A percentile compares a stretch with the other conserved stretches of the same genome.
phyloP scores from a whole-genome alignment of 2,113 vertebrate genomes.

The Etheostoma spectabile region DNA sequence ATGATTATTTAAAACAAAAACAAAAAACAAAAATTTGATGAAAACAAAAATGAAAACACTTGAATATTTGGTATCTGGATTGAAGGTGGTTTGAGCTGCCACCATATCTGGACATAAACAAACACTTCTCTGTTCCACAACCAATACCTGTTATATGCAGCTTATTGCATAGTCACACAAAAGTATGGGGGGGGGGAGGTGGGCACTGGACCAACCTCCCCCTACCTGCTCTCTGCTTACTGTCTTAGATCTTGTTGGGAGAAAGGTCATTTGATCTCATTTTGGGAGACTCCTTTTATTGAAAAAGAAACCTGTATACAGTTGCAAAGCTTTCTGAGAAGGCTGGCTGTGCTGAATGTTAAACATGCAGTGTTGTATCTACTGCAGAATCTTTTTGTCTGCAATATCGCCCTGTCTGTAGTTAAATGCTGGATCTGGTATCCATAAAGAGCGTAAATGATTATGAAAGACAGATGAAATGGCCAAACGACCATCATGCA shows the following conservation, averaged over 20 bases:
- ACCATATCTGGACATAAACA: slow-evolving; percentile 63
- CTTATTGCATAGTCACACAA: slow-evolving; percentile 61
- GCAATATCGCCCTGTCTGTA: slow-evolving; percentile 68
- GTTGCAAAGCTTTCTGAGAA: slow-evolving; percentile 79
- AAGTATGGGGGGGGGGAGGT: slow-evolving; percentile 6
- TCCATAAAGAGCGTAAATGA: slow-evolving; percentile 62
- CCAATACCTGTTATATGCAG: slow-evolving; percentile 60
- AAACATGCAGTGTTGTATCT: slow-evolving; percentile 68
- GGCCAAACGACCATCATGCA: slow-evolving; percentile 62
- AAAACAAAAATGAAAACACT: slow-evolving; percentile 73
- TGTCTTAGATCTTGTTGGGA: slow-evolving; percentile 67
- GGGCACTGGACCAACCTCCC: slow-evolving; percentile 24
- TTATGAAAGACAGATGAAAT: slow-evolving; percentile 50
- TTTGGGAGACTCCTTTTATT: slow-evolving; percentile 71
- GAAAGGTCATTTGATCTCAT: slow-evolving; percentile 65
- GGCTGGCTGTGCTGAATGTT: slow-evolving; percentile 77
- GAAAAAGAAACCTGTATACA: slow-evolving; percentile 69
- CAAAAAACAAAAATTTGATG: slow-evolving; percentile 50
- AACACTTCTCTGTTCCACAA: slow-evolving; percentile 66
- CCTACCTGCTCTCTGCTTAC: slow-evolving; percentile 52
- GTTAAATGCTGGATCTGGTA: slow-evolving; percentile 74
- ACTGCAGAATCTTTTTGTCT: slow-evolving; percentile 70
- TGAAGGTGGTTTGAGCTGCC: slow-evolving; percentile 72
- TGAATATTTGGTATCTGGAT: slow-evolving; percentile 83
- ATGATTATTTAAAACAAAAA: slow-evolving; percentile 83